phyloP scores from a whole-genome alignment of 2,888 invertebrate species.

The Bembecia ichneumoniformis region DNA sequence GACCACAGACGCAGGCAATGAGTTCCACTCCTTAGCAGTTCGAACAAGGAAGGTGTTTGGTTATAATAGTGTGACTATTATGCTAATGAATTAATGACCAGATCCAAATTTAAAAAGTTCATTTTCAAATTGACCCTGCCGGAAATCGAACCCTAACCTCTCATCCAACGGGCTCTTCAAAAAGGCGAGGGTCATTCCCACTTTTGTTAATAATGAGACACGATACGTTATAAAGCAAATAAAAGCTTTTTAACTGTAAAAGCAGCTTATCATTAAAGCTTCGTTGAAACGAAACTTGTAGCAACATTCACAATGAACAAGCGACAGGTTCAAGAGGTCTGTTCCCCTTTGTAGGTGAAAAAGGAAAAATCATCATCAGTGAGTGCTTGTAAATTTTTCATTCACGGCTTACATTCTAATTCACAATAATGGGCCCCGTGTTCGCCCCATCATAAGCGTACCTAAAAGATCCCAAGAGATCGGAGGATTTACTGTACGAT shows the following conservation, averaged over 20 bases:
- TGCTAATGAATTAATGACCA: too few relatives aligned
- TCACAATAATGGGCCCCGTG: conserved; percentile 17
- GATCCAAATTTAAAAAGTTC: too few relatives aligned
- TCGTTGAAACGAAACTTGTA: background rate
- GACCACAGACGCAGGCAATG: too few relatives aligned
- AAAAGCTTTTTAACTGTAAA: background rate
- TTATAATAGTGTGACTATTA: too few relatives aligned
- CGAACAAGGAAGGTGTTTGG: too few relatives aligned
- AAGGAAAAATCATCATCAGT: conserved; percentile 24
- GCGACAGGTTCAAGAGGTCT: background rate
- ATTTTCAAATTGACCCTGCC: too few relatives aligned
- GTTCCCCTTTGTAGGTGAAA: background rate
- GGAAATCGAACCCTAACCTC: too few relatives aligned
- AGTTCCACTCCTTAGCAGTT: too few relatives aligned
- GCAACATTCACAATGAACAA: background rate
- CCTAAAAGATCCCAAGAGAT: conserved; percentile 32
- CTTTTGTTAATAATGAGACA: too few relatives aligned
- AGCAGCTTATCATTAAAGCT: background rate
- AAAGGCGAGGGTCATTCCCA: too few relatives aligned
- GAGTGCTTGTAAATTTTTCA: conserved; percentile 38
- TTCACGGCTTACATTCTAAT: conserved; percentile 25
- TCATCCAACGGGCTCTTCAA: too few relatives aligned
- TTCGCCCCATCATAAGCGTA: conserved; percentile 20
- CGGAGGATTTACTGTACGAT: conserved; percentile 4
- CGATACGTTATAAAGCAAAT: too few relatives aligned